Evolutionary conservation across 1,140 invertebrate species (phyloP).

Genomic region (Zaprionus taronus): DNA sequence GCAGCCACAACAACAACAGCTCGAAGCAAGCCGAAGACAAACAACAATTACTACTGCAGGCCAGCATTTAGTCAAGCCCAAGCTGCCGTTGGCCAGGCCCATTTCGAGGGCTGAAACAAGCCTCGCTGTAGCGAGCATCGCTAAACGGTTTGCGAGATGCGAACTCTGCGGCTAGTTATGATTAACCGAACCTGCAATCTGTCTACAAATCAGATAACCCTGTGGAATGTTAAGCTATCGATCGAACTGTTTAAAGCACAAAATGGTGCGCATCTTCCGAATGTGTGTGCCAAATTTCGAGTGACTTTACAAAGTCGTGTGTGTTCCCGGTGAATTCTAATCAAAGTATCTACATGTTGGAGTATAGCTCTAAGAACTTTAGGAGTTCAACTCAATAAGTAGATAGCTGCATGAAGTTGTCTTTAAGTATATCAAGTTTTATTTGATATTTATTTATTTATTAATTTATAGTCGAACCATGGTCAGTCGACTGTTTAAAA

Average conservation of each 20-base stretch:
- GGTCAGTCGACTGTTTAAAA: too few species aligned
- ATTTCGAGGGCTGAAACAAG: constrained; percentile 28
- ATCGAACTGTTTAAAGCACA: background rate
- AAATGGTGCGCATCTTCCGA: background rate
- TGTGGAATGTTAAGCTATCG: constrained; percentile 24
- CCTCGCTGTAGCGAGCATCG: constrained; percentile 24
- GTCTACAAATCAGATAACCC: constrained; percentile 25
- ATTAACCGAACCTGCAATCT: constrained; percentile 23
- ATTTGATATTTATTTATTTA: too few species aligned
- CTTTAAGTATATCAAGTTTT: too few species aligned
- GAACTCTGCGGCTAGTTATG: constrained; percentile 20
- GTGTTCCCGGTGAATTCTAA: background rate
- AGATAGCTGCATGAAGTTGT: too few species aligned
- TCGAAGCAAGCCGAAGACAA: constrained; percentile 26
- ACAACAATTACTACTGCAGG: constrained; percentile 63
- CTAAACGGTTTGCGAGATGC: constrained; percentile 22
- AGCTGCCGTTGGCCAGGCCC: constrained; percentile 46
- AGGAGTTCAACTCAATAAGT: too few species aligned
- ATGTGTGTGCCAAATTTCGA: background rate
- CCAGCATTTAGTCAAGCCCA: constrained; percentile 72
- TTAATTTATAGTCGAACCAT: too few species aligned
- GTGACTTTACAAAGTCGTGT: background rate
- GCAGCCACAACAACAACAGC: constrained; percentile 15
- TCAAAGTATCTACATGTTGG: background rate
- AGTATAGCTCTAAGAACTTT: too few species aligned